Conservation (phyloP, 1,140 invertebrate species). For the Halictus rubicundus region DNA sequence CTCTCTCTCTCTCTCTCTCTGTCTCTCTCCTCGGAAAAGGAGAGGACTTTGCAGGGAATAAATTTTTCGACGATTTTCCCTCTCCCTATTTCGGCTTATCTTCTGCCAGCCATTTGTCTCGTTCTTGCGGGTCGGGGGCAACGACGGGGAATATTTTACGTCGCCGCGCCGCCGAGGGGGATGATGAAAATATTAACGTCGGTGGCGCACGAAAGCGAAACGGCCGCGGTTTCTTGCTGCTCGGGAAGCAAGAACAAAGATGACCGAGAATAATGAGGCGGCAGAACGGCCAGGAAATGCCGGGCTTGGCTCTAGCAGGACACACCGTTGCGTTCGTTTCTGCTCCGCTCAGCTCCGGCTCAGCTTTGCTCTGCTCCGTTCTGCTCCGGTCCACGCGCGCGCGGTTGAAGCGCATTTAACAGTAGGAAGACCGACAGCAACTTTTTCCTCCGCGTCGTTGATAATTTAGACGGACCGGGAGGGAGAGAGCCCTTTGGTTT, state of each 20-base stretch:
- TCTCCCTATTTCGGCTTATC: background rate
- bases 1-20: too few species aligned
- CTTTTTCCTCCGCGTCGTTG: slow-evolving; percentile 5
- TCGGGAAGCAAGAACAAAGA: slow-evolving; percentile 42
- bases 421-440: background rate
- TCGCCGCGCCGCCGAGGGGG: background rate
- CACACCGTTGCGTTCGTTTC: too few species aligned
- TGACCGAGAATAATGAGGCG: slow-evolving; percentile 46
- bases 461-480: background rate
- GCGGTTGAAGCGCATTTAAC: slow-evolving; percentile 20
- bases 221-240: slow-evolving; percentile 32
- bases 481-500: slow-evolving; percentile 11
- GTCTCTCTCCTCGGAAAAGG: too few species aligned
- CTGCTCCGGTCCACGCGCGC: background rate
- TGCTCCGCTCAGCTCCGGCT: too few species aligned
- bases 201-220: slow-evolving; percentile 28
- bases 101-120: background rate
- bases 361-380: too few species aligned
- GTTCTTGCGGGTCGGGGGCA: too few species aligned
- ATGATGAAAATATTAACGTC: slow-evolving; percentile 50
- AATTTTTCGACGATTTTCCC: slow-evolving; percentile 20
- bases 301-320: background rate
- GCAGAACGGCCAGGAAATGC: slow-evolving; percentile 35
- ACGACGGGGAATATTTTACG: slow-evolving; percentile 35
- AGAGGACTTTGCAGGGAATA: slow-evolving; percentile 33